Conservation (phyloP, 2,113 vertebrate genomes). For the Plecturocebus donacophilus region DNA sequence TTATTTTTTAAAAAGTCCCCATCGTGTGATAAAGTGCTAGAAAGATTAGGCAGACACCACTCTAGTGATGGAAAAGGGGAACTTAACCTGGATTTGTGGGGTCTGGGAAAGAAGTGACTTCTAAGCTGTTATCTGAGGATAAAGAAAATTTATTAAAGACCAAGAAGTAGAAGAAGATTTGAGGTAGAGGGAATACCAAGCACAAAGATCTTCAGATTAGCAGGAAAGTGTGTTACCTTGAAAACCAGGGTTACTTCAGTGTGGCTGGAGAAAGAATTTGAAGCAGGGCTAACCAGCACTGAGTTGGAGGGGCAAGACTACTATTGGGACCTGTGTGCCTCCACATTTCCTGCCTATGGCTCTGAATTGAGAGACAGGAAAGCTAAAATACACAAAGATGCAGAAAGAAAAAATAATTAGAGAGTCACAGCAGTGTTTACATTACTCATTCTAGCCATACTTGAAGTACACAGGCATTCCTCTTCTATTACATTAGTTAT, state of each 20-base stretch:
- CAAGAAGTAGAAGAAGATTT: not conserved
- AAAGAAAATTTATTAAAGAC: not conserved
- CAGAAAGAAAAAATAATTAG: not conserved
- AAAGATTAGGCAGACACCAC: not conserved
- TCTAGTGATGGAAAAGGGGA: not conserved
- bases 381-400: not conserved
- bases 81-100: not conserved
- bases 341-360: not conserved
- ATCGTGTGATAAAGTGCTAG: not conserved
- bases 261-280: not conserved
- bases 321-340: no score
- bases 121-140: not conserved
- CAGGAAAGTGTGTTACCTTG: not conserved
- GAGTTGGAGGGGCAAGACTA: fast-evolving
- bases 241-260: not conserved
- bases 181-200: no score
- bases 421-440: not conserved
- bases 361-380: not conserved
- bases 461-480: not conserved
- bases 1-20: not conserved
- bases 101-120: not conserved
- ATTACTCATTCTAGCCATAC: not conserved
- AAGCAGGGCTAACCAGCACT: not conserved
- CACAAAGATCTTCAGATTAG: not conserved
- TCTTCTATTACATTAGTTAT: not conserved